These are phyloP conservation scores for Piaya cayana DNA, from an alignment of 2,113 vertebrate genomes.

Conservation along the genomic window DNA sequence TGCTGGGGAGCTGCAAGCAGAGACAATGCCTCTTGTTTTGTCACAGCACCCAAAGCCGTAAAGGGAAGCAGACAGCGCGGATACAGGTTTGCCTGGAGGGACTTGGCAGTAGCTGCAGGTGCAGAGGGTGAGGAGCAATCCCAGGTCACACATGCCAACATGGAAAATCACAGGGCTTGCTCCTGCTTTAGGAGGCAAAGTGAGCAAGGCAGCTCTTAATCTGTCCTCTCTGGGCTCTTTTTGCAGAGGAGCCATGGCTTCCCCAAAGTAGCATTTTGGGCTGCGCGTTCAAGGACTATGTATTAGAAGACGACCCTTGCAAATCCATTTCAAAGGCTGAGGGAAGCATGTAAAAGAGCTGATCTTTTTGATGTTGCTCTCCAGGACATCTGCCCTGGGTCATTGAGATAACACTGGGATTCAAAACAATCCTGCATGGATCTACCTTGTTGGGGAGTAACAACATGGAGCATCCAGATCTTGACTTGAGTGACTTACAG, in stretches of 20 bases:
- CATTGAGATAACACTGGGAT: rapidly evolving
- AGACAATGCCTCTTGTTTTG: neutral
- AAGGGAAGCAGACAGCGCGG: neutral
- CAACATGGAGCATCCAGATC: rapidly evolving
- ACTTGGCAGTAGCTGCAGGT: neutral
- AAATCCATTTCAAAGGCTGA: neutral
- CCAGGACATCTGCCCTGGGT: neutral
- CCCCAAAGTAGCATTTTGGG: neutral
- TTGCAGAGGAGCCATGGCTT: neutral
- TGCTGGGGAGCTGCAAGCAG: neutral
- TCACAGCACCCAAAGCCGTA: rapidly evolving
- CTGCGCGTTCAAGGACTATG: rapidly evolving
- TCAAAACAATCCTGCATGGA: rapidly evolving
- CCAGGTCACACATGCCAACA: neutral
- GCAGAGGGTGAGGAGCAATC: neutral
- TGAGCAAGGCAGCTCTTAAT: neutral
- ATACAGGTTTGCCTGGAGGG: neutral
- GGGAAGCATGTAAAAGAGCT: neutral
- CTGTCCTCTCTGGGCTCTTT: neutral
- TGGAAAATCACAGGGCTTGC: constrained; percentile 17
- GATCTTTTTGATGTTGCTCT: neutral
- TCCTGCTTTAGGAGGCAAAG: neutral
- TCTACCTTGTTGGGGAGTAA: neutral
- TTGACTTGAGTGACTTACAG: neutral
- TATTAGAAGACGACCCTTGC: neutral